These are phyloP conservation scores for Latrodectus geometricus DNA, from an alignment of 1,140 invertebrate genomes.

Conservation along the genomic window DNA sequence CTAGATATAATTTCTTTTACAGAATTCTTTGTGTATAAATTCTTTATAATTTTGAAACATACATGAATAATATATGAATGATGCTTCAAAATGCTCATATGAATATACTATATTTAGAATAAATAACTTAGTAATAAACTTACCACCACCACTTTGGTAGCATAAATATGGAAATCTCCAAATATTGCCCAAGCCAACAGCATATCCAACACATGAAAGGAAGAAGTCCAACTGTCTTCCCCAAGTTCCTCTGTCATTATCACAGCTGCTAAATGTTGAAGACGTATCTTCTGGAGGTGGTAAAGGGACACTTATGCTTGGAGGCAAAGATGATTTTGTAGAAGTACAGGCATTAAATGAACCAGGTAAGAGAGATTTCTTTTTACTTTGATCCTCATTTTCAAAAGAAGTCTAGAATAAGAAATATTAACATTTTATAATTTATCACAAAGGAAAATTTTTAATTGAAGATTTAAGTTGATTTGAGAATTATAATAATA, in stretches of 20 bases:
- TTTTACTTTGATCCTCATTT: neutral
- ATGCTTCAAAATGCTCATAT: neutral
- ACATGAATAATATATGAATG: too few relatives aligned
- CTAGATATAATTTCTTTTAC: neutral
- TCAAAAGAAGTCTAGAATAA: neutral
- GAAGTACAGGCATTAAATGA: neutral
- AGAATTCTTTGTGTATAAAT: neutral
- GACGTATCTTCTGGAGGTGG: conserved; percentile 54
- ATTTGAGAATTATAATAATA: too few relatives aligned
- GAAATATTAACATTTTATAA: neutral
- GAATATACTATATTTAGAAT: neutral
- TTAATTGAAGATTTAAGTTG: too few relatives aligned
- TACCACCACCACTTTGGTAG: conserved; percentile 81
- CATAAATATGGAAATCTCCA: conserved; percentile 82
- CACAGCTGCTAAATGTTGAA: conserved; percentile 30
- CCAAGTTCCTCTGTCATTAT: conserved; percentile 77
- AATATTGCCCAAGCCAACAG: conserved; percentile 82
- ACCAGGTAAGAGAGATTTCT: neutral
- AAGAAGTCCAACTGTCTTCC: conserved; percentile 87
- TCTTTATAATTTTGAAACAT: neutral
- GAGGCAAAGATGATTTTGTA: neutral
- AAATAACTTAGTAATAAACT: neutral
- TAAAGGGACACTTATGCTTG: conserved; percentile 40
- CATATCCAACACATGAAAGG: conserved; percentile 82
- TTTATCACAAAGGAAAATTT: too few relatives aligned